Conservation (phyloP, 2,888 invertebrate genomes). For the Noctua pronuba region DNA sequence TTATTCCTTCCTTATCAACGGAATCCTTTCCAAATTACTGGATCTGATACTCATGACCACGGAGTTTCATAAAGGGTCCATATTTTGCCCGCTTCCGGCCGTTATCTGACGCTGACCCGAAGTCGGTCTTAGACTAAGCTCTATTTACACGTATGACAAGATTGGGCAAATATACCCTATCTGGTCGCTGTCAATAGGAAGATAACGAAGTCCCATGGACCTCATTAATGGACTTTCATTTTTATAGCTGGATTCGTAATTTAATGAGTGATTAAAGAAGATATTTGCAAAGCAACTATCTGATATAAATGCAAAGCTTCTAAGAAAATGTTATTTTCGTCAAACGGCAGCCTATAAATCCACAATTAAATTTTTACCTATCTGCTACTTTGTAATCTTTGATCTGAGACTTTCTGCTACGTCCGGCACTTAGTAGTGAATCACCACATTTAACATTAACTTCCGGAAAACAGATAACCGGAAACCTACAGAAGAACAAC, state of each 20-base stretch:
- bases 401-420: neutral
- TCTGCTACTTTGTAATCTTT: neutral
- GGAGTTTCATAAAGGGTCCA: constrained; percentile 52
- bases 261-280: neutral
- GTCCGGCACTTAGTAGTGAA: neutral
- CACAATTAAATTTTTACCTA: neutral
- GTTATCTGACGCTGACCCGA: constrained; percentile 57
- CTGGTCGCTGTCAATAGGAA: constrained; percentile 41
- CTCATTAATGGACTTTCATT: neutral
- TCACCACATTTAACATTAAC: neutral
- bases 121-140: constrained; percentile 48
- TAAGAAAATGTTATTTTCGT: too few relatives aligned
- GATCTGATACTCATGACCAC: constrained; percentile 35
- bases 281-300: neutral
- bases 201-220: constrained; percentile 24
- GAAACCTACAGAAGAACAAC: neutral
- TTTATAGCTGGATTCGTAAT: neutral
- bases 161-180: constrained; percentile 28
- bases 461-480: neutral
- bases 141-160: constrained; percentile 58
- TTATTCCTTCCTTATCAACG: constrained; percentile 30
- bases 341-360: neutral
- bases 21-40: constrained; percentile 46
- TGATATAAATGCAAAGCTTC: too few relatives aligned
- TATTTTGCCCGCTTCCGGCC: constrained; percentile 43